Percentiles rank a stretch among this genome's conserved stretches.
Conservation (phyloP, 1,140 invertebrate genomes). For the Eumaeus atala region DNA sequence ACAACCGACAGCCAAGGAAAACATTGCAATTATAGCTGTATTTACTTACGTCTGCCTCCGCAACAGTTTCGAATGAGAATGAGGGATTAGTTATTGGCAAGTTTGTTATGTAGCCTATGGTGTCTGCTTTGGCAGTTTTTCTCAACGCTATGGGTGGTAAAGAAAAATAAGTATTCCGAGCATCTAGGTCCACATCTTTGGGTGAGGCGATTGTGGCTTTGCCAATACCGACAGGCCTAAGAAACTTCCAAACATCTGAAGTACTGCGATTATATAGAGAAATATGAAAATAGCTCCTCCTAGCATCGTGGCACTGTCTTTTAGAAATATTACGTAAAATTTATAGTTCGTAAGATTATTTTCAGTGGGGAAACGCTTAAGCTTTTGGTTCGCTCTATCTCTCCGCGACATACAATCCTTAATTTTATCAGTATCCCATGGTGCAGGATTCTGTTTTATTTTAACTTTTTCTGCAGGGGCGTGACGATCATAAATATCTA, state of each 20-base stretch:
- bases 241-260: too few relatives aligned
- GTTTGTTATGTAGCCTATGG: not conserved
- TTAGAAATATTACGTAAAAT: constrained; percentile 11
- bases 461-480: constrained; percentile 8
- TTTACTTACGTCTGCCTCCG: constrained; percentile 3
- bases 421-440: constrained; percentile 13
- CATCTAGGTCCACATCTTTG: constrained; percentile 6
- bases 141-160: not conserved
- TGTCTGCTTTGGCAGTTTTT: not conserved
- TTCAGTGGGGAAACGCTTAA: constrained; percentile 1
- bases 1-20: constrained; percentile 8
- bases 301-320: constrained; percentile 13
- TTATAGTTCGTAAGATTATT: constrained; percentile 9
- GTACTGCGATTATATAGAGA: too few relatives aligned
- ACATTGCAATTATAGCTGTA: constrained; percentile 10
- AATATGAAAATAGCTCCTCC: constrained; percentile 14
- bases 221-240: too few relatives aligned
- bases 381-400: constrained; percentile 12
- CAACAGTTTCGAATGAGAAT: constrained; percentile 1
- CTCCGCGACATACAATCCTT: constrained; percentile 6
- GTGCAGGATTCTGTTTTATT: constrained; percentile 12
- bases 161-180: not conserved
- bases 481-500: constrained; percentile 5
- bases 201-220: too few relatives aligned
- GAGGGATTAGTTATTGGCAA: not conserved